Evolutionary conservation across 2,797 vertebrate species (phyloP), one percentile per base, ranked within the genome.

Genomic region (Craterocephalus amniculus): DNA sequence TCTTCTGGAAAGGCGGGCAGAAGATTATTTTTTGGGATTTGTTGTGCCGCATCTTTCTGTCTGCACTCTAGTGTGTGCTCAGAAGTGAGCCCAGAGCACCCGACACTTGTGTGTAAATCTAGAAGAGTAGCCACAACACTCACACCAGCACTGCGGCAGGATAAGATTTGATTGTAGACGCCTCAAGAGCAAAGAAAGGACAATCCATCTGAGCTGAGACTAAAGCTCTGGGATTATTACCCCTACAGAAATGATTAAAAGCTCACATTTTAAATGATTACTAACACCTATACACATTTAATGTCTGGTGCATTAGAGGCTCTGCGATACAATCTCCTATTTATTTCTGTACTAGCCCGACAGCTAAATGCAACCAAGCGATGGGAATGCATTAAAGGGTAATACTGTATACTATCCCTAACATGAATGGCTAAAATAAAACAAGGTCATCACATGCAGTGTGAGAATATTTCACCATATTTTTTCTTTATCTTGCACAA

Each of bases 81-180:
- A 91, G 89, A 87, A 80, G 73, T 79, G 59, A 75, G 77, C 36
- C 43, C 65, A 38, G 71, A 80, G 76, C 75, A 92, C 80, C 81
- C 65, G 89, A 91, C 83, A 91, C 88, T 69, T 27, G 72, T 36
- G 66, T 86, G 93, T 83, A 93, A 93, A 63, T 79, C 78, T 82
- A 93, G 84, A 87, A 65, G 75, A 51, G 68, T 45, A 65, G 67
- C 60, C 63, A 76, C 58, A 76, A 74, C 74, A 61, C 68, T 76
- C 76, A 63, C 73, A 59, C 48, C 20, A 5, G 26, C 61, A 31
- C 63, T 66, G 74, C 65, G 34, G 74, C 63, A 49, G 67, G 72
- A 65, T 74, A 69, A 67, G 79, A 83, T 81, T 78, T 85, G 83
- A 88, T 88, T 86, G 80, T 76, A 80, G 71, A 63, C 69, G 70